phyloP scores from a whole-genome alignment of 2,113 vertebrate species.

The Gymnarchus niloticus region DNA sequence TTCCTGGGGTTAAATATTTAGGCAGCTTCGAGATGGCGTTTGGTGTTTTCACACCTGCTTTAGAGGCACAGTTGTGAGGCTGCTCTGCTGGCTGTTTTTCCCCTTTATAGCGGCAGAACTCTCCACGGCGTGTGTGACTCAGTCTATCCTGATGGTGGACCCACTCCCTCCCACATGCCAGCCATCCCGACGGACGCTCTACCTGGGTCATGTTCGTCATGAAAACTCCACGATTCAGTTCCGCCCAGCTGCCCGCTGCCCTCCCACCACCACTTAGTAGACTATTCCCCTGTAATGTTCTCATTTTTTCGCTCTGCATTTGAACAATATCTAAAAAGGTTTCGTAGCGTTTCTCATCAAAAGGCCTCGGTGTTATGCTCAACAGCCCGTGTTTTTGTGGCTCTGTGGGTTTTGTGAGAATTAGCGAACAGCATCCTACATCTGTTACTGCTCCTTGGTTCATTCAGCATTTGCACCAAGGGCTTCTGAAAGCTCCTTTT shows the following conservation, averaged over 20 bases:
- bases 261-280: not conserved
- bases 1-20: not conserved
- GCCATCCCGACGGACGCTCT: not conserved
- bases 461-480: not conserved
- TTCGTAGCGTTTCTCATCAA: not conserved
- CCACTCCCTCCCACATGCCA: constrained; percentile 4
- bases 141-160: not conserved
- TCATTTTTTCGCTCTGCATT: not conserved
- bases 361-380: not conserved
- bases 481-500: not conserved
- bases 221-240: not conserved
- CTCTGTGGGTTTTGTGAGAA: not conserved
- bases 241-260: not conserved
- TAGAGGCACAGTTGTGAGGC: not conserved
- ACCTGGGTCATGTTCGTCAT: not conserved
- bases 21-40: not conserved
- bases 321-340: not conserved
- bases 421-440: not conserved
- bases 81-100: not conserved
- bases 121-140: not conserved
- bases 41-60: constrained; percentile 6
- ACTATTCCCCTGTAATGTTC: not conserved
- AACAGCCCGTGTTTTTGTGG: not conserved
- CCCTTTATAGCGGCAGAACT: not conserved
- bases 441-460: not conserved